Evolutionary conservation across 2,888 invertebrate genomes (phyloP).

Genomic region (Pseudeuparius sepicola): DNA sequence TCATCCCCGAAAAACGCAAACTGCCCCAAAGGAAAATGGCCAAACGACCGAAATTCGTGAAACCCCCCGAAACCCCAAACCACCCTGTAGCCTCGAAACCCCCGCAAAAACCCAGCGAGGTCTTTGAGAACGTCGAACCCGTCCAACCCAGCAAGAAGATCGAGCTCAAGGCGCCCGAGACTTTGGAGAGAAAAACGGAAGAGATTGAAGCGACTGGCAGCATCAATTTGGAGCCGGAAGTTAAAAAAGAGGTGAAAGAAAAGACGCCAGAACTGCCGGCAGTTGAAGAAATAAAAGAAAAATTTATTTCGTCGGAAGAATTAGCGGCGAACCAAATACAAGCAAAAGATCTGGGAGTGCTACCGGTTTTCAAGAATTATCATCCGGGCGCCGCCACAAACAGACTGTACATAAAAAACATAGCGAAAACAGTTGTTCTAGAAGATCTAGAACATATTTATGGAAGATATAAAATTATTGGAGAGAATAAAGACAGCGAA

Average conservation of each 20-base stretch:
- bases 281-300: not conserved
- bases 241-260: not conserved
- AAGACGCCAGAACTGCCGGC: not conserved
- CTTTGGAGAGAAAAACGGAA: conserved; percentile 23
- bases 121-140: conserved; percentile 43
- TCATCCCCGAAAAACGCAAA: conserved; percentile 42
- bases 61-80: conserved; percentile 27
- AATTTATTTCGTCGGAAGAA: conserved; percentile 51
- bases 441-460: conserved; percentile 69
- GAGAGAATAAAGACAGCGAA: conserved; percentile 38
- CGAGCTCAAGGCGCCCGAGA: conserved; percentile 42
- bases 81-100: conserved; percentile 27
- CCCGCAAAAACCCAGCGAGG: conserved; percentile 41
- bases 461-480: conserved; percentile 34
- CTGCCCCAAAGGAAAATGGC: conserved; percentile 38
- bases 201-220: not conserved
- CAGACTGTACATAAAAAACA: conserved; percentile 87
- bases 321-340: conserved; percentile 59
- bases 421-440: conserved; percentile 68
- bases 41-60: conserved; percentile 49
- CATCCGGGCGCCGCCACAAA: conserved; percentile 68
- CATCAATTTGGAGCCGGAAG: conserved; percentile 3
- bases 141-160: conserved; percentile 39
- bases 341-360: conserved; percentile 55
- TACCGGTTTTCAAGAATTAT: conserved; percentile 81